Conservation (phyloP, 2,888 invertebrate genomes). For the Labia minor region DNA sequence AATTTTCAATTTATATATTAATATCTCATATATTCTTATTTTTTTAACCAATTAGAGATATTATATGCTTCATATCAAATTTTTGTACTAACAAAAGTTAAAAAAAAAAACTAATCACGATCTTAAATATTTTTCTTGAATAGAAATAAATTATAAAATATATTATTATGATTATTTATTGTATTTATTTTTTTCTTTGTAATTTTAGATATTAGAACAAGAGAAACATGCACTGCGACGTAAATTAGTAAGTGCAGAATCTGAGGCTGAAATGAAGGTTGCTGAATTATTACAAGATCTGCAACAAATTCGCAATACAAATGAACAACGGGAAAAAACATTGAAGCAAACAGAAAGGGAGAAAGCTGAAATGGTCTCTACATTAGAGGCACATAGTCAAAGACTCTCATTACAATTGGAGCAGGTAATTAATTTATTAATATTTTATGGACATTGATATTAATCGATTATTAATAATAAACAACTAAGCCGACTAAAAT, state of each 20-base stretch:
- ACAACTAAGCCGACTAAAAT: not conserved
- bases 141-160: no score
- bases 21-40: no score
- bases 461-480: not conserved
- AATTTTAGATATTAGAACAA: constrained; percentile 78
- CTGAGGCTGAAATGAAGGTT: constrained; percentile 78
- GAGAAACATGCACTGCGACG: constrained; percentile 80
- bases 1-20: no score
- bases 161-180: no score
- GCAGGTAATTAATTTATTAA: constrained; percentile 47
- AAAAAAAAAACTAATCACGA: no score
- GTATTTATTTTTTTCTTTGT: no score
- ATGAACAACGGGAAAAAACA: constrained; percentile 44
- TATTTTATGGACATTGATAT: no score
- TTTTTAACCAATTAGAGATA: no score
- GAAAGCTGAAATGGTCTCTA: constrained; percentile 65
- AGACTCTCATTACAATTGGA: constrained; percentile 75
- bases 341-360: constrained; percentile 47
- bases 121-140: no score
- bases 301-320: constrained; percentile 62
- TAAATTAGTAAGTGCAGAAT: constrained; percentile 71
- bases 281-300: constrained; percentile 84
- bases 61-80: no score
- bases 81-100: no score
- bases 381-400: constrained; percentile 81